Percentiles rank a stretch among this genome's conserved stretches.
Evolutionary conservation across 2,113 vertebrate species (phyloP).

Genomic region (Protobothrops flavoviridis): DNA sequence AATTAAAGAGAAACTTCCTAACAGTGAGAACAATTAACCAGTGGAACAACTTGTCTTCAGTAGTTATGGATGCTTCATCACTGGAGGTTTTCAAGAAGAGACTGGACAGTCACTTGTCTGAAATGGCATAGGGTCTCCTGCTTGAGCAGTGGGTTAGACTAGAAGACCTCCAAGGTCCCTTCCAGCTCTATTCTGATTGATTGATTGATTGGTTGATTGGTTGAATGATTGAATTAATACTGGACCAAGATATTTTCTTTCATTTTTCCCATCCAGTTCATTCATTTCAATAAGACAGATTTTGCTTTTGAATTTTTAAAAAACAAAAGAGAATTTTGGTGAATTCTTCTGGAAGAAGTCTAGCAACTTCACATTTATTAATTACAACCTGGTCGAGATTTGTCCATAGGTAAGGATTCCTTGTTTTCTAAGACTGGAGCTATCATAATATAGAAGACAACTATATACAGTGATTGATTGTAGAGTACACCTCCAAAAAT

Average conservation of each 20-base stretch:
- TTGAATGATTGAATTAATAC: neutral
- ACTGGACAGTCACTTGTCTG: too few species aligned
- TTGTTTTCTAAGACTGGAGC: neutral
- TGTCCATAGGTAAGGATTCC: neutral
- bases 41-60: too few species aligned
- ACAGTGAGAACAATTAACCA: too few species aligned
- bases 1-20: too few species aligned
- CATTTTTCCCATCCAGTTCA: neutral
- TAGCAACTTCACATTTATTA: neutral
- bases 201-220: too few species aligned
- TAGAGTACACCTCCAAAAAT: neutral
- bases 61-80: too few species aligned
- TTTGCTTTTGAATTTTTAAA: neutral
- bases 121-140: too few species aligned
- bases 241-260: neutral
- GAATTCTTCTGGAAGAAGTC: neutral
- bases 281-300: neutral
- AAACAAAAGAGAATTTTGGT: neutral
- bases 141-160: neutral
- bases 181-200: neutral
- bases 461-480: neutral
- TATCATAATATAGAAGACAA: neutral
- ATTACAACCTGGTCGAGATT: neutral
- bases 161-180: neutral
- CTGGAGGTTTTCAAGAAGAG: too few species aligned